These are phyloP conservation scores for Premnoplex brunnescens DNA, from an alignment of 2,797 vertebrate genomes.

Conservation along the genomic window DNA sequence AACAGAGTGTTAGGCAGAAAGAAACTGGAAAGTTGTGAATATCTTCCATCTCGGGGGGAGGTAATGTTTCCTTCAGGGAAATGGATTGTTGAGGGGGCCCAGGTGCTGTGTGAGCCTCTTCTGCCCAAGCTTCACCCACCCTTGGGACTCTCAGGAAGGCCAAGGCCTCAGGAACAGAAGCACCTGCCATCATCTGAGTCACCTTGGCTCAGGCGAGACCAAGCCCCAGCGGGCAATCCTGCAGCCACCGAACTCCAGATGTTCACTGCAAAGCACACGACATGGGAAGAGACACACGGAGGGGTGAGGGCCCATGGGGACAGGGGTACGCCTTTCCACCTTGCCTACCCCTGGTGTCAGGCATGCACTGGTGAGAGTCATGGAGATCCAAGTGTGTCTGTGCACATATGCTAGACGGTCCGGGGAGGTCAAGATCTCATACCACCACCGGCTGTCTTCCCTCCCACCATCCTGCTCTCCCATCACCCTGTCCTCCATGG, in stretches of 20 bases:
- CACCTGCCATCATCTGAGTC: not conserved
- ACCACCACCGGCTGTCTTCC: not conserved
- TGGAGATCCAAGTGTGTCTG: not conserved
- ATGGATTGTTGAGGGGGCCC: not conserved
- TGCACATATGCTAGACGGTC: not conserved
- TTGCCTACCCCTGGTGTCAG: constrained; percentile 12
- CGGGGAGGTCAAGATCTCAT: not conserved
- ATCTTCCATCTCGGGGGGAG: not conserved
- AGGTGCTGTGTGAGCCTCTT: constrained; percentile 1
- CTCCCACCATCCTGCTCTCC: not conserved
- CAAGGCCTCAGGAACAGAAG: not conserved
- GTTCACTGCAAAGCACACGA: constrained; percentile 50
- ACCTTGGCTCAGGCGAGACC: not conserved
- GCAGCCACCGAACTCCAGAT: constrained; percentile 38
- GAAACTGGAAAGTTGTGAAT: not conserved
- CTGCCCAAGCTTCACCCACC: not conserved
- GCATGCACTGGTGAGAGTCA: constrained; percentile 62
- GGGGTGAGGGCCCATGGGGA: constrained; percentile 36
- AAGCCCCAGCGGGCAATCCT: not conserved
- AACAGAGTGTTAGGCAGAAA: constrained; percentile 5
- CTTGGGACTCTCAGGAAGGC: not conserved
- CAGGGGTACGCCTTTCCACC: constrained; percentile 40
- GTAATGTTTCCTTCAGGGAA: not conserved
- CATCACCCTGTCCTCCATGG: not conserved
- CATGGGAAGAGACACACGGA: constrained; percentile 32